Percentiles rank a stretch among this genome's conserved stretches.
phyloP scores from a whole-genome alignment of 92 coral and sea anemone genomes.

The Bergia sp. region DNA sequence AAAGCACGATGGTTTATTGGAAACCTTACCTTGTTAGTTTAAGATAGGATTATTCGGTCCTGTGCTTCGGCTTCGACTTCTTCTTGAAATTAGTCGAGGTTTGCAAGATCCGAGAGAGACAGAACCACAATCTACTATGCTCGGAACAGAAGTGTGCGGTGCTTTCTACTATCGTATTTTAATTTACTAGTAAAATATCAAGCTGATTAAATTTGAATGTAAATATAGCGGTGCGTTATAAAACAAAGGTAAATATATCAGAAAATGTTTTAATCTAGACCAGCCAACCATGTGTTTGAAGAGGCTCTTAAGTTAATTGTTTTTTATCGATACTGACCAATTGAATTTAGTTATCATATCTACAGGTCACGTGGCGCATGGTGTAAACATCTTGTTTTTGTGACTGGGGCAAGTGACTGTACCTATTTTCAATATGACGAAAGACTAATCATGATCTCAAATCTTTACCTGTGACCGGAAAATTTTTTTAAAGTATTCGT shows the following conservation, averaged over 20 bases:
- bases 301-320: slow-evolving; percentile 8
- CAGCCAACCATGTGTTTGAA: slow-evolving; percentile 27
- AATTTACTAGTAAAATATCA: slow-evolving; percentile 15
- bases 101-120: neutral
- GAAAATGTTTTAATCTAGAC: slow-evolving; percentile 29
- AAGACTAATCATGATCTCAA: neutral
- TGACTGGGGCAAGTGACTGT: neutral
- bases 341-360: neutral
- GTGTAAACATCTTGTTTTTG: neutral
- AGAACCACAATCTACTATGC: neutral
- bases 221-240: slow-evolving; percentile 36
- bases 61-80: neutral
- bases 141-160: neutral
- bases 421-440: neutral
- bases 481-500: neutral
- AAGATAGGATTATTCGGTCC: neutral
- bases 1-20: neutral
- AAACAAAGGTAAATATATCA: slow-evolving; percentile 30
- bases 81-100: neutral
- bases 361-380: slow-evolving; percentile 23
- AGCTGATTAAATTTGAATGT: neutral
- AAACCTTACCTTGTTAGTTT: neutral
- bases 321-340: slow-evolving; percentile 35
- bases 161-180: slow-evolving; percentile 17
- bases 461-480: neutral